phyloP scores from a whole-genome alignment of 2,113 vertebrate genomes.

The Gymnobelideus leadbeateri region DNA sequence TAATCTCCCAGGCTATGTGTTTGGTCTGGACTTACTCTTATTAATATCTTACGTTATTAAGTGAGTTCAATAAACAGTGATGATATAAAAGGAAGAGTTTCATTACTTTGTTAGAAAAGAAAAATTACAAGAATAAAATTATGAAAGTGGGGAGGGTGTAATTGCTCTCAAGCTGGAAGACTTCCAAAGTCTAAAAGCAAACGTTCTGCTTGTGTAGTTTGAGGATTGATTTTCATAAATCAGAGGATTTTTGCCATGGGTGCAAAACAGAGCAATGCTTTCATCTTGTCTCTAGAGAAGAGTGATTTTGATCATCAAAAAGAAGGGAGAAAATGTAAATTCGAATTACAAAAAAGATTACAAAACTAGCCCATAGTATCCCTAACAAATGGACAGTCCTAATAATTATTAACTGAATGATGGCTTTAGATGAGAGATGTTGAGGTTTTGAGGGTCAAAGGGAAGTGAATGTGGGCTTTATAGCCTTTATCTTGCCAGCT shows the following conservation, averaged over 20 bases:
- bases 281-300: not conserved
- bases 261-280: conserved; percentile 23
- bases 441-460: not conserved
- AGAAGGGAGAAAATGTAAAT: conserved; percentile 15
- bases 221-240: conserved; percentile 25
- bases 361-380: conserved; percentile 21
- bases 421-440: not conserved
- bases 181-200: not conserved
- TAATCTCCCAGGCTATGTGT: not conserved
- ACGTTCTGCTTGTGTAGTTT: not conserved
- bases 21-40: conserved; percentile 17
- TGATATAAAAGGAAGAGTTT: not conserved
- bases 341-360: rapidly evolving
- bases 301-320: conserved; percentile 60
- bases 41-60: conserved; percentile 34
- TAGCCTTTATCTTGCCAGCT: not conserved
- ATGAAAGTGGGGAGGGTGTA: conserved; percentile 1
- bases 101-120: conserved; percentile 42
- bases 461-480: not conserved
- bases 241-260: not conserved
- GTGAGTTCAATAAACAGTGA: conserved; percentile 29
- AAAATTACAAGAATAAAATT: conserved; percentile 30
- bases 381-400: not conserved
- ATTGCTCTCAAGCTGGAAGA: not conserved
- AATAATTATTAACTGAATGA: not conserved